Percentiles rank a stretch among this genome's conserved stretches.
Conservation (phyloP, 2,113 vertebrate species). For the Synchiropus splendidus region DNA sequence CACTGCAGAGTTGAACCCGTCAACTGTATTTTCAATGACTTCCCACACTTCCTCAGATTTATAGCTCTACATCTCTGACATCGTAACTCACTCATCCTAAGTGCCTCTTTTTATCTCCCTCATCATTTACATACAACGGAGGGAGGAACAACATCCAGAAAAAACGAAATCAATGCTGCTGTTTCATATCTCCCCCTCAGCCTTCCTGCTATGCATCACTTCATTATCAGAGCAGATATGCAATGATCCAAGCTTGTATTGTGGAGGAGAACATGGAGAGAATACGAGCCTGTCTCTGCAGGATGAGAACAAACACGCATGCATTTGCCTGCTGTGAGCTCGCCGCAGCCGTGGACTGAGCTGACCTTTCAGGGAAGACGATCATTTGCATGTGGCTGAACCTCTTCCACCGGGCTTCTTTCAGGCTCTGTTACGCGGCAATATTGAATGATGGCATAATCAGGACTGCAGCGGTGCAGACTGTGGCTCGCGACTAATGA, state of each 20-base stretch:
- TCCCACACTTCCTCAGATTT: too few relatives aligned
- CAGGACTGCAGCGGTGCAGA: constrained; percentile 24
- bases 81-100: too few relatives aligned
- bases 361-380: constrained; percentile 40
- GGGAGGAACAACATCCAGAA: too few relatives aligned
- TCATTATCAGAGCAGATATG: constrained; percentile 22
- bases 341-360: constrained; percentile 7
- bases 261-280: constrained; percentile 14
- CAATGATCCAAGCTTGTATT: constrained; percentile 4
- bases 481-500: constrained; percentile 34
- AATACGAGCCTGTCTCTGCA: constrained; percentile 14
- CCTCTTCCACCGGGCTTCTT: constrained; percentile 15
- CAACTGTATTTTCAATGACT: too few relatives aligned
- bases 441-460: constrained; percentile 37
- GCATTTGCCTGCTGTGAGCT: constrained; percentile 21
- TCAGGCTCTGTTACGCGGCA: constrained; percentile 17
- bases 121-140: too few relatives aligned
- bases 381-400: constrained; percentile 25
- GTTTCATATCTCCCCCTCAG: background rate
- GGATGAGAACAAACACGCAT: constrained; percentile 28
- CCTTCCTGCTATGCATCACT: constrained; percentile 4
- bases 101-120: too few relatives aligned
- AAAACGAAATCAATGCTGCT: too few relatives aligned
- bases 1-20: too few relatives aligned
- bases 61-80: too few relatives aligned